Evolutionary conservation across 2,797 vertebrate genomes (phyloP).

Genomic region (Clamator glandarius): DNA sequence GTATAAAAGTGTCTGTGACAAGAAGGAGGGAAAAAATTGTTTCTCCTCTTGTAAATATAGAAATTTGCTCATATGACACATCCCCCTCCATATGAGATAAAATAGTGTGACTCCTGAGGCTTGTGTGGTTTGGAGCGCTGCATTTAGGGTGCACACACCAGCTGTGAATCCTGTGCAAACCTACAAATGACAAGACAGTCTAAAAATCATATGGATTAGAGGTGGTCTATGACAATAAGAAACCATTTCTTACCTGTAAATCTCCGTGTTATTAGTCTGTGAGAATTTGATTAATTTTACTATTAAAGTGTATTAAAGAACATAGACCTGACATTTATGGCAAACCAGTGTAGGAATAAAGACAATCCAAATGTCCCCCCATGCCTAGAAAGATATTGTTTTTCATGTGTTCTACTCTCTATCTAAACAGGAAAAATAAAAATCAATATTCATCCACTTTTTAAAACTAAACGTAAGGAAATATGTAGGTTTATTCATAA

Average conservation of each 20-base stretch:
- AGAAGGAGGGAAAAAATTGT: background rate
- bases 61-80: background rate
- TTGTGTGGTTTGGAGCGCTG: background rate
- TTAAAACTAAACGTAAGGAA: background rate
- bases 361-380: background rate
- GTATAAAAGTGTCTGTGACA: background rate
- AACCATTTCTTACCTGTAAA: background rate
- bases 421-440: background rate
- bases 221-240: background rate
- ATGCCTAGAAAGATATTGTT: background rate
- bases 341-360: background rate
- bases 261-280: background rate
- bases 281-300: background rate
- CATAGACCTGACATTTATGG: background rate
- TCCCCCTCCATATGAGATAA: background rate
- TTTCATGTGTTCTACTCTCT: background rate
- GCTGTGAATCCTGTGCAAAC: background rate
- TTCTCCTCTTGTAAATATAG: background rate
- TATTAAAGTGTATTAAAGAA: background rate
- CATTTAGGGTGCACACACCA: accelerated
- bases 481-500: background rate
- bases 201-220: background rate
- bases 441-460: background rate
- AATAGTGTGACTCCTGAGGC: background rate
- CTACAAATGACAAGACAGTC: background rate